phyloP scores from a whole-genome alignment of 2,888 invertebrate genomes.

The Autographa pulchrina region DNA sequence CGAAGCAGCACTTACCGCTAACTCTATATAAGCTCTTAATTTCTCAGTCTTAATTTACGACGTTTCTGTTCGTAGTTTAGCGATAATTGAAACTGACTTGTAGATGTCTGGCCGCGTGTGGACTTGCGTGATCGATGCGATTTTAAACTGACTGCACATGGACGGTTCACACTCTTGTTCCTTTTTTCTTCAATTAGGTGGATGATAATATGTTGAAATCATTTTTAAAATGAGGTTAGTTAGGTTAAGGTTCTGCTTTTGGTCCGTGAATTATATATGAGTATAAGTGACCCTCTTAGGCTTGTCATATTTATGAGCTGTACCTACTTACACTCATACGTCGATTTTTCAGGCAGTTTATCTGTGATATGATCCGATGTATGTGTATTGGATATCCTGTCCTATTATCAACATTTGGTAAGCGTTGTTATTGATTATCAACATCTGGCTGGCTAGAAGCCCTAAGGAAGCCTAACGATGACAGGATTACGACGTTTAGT shows the following conservation, averaged over 20 bases:
- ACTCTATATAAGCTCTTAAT: conserved; percentile 8
- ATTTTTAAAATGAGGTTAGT: neutral
- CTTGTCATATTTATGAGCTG: neutral
- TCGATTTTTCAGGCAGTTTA: neutral
- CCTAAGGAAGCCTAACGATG: neutral
- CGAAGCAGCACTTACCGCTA: neutral
- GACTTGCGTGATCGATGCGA: conserved; percentile 55
- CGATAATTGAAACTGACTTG: conserved; percentile 55
- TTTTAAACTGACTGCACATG: conserved; percentile 50
- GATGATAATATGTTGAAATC: neutral
- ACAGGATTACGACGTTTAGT: neutral
- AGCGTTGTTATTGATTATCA: conserved; percentile 1
- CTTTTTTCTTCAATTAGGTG: conserved; percentile 36
- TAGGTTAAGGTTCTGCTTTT: neutral
- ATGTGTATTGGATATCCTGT: neutral
- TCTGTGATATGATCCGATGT: neutral
- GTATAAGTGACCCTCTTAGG: neutral
- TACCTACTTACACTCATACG: neutral
- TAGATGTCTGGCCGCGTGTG: conserved; percentile 53
- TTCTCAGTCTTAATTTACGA: conserved; percentile 34
- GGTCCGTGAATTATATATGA: neutral
- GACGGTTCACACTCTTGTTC: conserved; percentile 31
- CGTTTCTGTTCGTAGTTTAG: conserved; percentile 44
- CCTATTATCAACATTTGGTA: neutral
- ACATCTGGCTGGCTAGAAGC: neutral